phyloP scores from a whole-genome alignment of 2,797 vertebrate species.

The Tenualosa ilisha region DNA sequence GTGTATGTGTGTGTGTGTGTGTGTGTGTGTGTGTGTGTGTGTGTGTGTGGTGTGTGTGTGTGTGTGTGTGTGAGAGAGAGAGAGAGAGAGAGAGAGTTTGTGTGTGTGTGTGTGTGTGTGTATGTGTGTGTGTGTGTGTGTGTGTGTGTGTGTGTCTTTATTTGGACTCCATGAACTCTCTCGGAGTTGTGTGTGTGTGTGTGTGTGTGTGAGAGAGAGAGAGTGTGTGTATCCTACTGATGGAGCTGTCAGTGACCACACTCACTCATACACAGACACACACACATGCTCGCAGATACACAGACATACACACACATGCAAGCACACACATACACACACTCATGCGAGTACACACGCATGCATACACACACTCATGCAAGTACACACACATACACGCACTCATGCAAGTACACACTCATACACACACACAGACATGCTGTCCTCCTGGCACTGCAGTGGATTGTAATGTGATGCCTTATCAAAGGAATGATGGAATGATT shows the following conservation, averaged over 20 bases:
- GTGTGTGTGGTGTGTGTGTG: not conserved
- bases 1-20: not conserved
- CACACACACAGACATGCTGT: not conserved
- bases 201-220: too few species aligned
- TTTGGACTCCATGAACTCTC: too few species aligned
- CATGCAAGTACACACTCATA: not conserved
- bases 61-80: too few species aligned
- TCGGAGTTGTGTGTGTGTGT: too few species aligned
- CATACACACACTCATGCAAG: not conserved
- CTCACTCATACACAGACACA: not conserved
- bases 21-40: not conserved
- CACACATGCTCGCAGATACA: not conserved
- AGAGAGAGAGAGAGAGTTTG: too few species aligned
- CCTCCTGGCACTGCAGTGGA: too few species aligned
- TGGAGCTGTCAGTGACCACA: not conserved
- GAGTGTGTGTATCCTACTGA: too few species aligned
- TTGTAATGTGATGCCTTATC: too few species aligned
- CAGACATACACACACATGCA: too few species aligned
- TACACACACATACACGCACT: not conserved
- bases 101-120: too few species aligned
- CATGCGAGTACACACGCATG: not conserved
- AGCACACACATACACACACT: not conserved
- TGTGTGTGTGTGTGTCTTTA: too few species aligned
- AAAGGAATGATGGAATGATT: too few species aligned
- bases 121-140: accelerated